Conservation (phyloP, 1,140 invertebrate species). For the Drosophila takahashii region DNA sequence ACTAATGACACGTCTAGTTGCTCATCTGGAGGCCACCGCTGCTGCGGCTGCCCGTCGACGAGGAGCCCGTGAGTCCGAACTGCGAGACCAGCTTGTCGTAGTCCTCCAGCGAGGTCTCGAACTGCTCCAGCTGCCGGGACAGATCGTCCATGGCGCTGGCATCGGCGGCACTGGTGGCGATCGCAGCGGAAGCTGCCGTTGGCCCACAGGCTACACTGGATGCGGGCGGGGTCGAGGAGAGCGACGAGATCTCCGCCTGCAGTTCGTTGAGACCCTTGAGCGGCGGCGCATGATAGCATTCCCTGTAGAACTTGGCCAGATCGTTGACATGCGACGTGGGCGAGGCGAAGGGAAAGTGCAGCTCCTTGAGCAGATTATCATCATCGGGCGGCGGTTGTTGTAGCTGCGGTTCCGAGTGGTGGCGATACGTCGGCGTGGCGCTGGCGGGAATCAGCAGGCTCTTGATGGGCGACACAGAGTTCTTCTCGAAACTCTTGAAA, state of each 20-base stretch:
- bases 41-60: slow-evolving; percentile 77
- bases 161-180: slow-evolving; percentile 41
- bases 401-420: slow-evolving; percentile 62
- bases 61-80: slow-evolving; percentile 86
- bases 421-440: slow-evolving; percentile 42
- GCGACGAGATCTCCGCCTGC: slow-evolving; percentile 45
- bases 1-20: slow-evolving; percentile 44
- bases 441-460: slow-evolving; percentile 74
- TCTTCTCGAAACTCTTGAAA: slow-evolving; percentile 79
- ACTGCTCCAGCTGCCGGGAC: slow-evolving; percentile 89
- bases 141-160: slow-evolving; percentile 89
- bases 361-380: slow-evolving; percentile 75
- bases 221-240: slow-evolving; percentile 8
- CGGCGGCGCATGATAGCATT: slow-evolving; percentile 91
- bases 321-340: slow-evolving; percentile 86
- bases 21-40: slow-evolving; percentile 81
- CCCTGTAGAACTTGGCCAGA: slow-evolving; percentile 91
- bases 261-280: slow-evolving; percentile 88
- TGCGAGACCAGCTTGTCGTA: slow-evolving; percentile 90
- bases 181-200: slow-evolving; percentile 30
- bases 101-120: slow-evolving; percentile 90
- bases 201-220: slow-evolving; percentile 60
- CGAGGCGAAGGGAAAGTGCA: slow-evolving; percentile 87
- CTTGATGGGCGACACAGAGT: slow-evolving; percentile 68
- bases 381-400: slow-evolving; percentile 57